Base-by-base conservation (phyloP, 1,140 invertebrate genomes). In the Calephelis virginiensis region DNA sequence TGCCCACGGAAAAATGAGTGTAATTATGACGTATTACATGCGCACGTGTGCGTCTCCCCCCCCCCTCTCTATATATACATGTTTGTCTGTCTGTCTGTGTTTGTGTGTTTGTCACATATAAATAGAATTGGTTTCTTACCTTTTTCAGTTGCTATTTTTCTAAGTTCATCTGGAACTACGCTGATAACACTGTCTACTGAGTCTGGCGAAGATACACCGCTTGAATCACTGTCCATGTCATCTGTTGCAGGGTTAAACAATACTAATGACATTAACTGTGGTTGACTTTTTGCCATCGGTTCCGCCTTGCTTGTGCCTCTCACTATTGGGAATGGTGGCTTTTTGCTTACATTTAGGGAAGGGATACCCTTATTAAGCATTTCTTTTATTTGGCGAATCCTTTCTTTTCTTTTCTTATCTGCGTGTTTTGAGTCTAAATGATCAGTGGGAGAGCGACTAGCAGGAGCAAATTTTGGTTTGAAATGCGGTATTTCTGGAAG, bases 191-290 rank as follows among this genome's bases (percentile, higher is more conserved):
- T 97, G 68, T 96, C 96, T 0, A 95, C 94, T 4, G 96, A 97
- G 80, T 97, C 96, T 4, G 96, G 96, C 0, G 96, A 97, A 0
- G 96, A 97, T 3, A 96, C 94, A 14, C 96, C 96, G 72, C 95
- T 96, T 1, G 96, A 97, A 82, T 97, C 97, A 75, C 96, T 97
- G 79, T 97, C 97, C 83, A 97, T 93, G 77, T 98, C 97, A 82
- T 98, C 97, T 8, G 95, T 97, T 78, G 97, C 97, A 1, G 97
- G 97, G 90, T 98, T 97, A 77, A 97, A 98, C 7, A 97, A 88
- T 82, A 97, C 97, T 62, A 97, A 85, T 2, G 95, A 95, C 64
- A 97, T 91, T 11, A 97, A 81, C 64, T 95, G 94, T 0, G 96
- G 96, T 46, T 93, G 50, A 91, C 93, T 82, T 76, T 80, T 91